phyloP scores from a whole-genome alignment of 2,888 invertebrate genomes.

The Lasioglossum pauxillum region DNA sequence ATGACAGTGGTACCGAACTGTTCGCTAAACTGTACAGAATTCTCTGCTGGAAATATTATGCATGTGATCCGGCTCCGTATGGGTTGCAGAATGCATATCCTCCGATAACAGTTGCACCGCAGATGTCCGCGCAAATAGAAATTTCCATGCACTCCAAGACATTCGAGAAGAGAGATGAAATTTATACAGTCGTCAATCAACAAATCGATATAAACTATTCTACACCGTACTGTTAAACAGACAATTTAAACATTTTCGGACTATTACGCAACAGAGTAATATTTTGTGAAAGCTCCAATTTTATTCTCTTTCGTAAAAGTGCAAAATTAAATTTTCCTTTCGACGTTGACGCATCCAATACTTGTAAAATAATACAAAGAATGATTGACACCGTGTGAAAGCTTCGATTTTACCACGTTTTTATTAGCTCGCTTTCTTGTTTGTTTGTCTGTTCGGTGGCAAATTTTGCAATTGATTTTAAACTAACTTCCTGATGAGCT shows the following conservation, averaged over 20 bases:
- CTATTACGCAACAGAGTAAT: not conserved
- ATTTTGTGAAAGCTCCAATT: not conserved
- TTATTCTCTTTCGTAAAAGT: not conserved
- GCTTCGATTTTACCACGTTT: too few relatives aligned
- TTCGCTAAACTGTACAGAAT: not conserved
- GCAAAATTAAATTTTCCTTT: not conserved
- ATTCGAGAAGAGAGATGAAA: not conserved
- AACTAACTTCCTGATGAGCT: too few relatives aligned
- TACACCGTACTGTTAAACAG: not conserved
- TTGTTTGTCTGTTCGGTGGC: too few relatives aligned
- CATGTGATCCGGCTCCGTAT: not conserved
- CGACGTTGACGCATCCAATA: not conserved
- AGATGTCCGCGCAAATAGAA: not conserved
- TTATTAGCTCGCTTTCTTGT: too few relatives aligned
- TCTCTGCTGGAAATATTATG: not conserved
- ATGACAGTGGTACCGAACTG: not conserved
- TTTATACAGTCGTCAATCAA: not conserved
- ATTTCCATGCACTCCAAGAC: not conserved
- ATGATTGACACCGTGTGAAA: not conserved
- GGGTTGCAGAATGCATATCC: not conserved
- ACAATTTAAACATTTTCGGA: not conserved
- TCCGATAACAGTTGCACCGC: not conserved
- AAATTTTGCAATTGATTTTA: too few relatives aligned
- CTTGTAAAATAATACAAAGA: not conserved
- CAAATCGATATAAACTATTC: fast-evolving